A percentile compares a stretch with the other conserved stretches of the same genome.
phyloP scores from a whole-genome alignment of 1,140 invertebrate species.

The Anastatus disparis region DNA sequence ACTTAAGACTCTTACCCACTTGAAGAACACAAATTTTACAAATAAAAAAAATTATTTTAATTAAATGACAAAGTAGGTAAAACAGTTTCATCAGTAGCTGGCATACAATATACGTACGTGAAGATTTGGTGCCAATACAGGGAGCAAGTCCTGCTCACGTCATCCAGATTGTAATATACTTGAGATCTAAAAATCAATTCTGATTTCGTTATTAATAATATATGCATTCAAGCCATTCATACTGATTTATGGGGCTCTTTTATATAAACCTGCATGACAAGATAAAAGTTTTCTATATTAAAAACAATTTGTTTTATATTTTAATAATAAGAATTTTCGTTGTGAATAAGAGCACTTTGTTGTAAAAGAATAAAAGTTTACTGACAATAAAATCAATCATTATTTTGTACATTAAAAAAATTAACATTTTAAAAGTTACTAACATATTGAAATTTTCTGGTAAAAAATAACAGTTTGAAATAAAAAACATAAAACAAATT shows the following conservation, averaged over 20 bases:
- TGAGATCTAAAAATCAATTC: conserved; percentile 70
- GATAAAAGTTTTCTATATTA: no score
- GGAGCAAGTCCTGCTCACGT: conserved; percentile 63
- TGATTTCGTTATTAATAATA: conserved; percentile 70
- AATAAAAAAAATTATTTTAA: conserved; percentile 33
- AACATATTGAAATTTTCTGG: no score
- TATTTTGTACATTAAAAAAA: no score
- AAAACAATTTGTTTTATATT: no score
- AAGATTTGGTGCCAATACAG: conserved; percentile 54
- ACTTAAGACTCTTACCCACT: conserved; percentile 51
- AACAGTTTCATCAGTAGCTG: conserved; percentile 61
- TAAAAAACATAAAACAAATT: no score
- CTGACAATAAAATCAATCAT: no score
- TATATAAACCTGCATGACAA: conserved; percentile 49
- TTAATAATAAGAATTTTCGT: no score
- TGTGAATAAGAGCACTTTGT: no score
- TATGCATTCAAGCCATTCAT: conserved; percentile 66
- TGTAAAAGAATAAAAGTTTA: no score
- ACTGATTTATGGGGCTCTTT: conserved; percentile 49
- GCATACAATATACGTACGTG: conserved; percentile 65
- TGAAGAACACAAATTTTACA: conserved; percentile 20
- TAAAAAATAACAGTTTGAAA: no score
- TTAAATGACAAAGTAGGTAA: conserved; percentile 43
- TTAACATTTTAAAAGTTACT: no score
- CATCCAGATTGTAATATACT: conserved; percentile 64